These are phyloP conservation scores for Rhynchophorus ferrugineus DNA, from an alignment of 1,140 invertebrate species.

Conservation along the genomic window DNA sequence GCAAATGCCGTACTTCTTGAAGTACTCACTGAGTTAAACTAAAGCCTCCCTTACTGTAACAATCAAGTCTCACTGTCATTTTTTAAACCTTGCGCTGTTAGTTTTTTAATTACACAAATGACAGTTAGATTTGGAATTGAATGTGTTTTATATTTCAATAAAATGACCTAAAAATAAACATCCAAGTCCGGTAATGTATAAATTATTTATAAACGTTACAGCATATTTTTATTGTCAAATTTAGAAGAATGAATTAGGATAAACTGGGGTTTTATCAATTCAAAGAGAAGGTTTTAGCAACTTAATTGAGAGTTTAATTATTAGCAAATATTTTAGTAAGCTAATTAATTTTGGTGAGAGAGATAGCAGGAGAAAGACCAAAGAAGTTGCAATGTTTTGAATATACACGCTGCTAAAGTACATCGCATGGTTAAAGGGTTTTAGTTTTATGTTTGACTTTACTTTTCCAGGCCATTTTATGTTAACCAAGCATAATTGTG, in stretches of 20 bases:
- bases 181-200: too few species aligned
- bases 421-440: background rate
- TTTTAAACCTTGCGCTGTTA: too few species aligned
- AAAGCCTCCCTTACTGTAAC: too few species aligned
- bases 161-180: too few species aligned
- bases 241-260: conserved; percentile 18
- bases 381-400: conserved; percentile 20
- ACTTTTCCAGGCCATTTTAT: background rate
- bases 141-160: too few species aligned
- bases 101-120: too few species aligned
- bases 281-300: conserved; percentile 11
- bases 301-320: conserved; percentile 24
- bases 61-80: too few species aligned
- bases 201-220: too few species aligned
- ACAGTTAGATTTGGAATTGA: too few species aligned
- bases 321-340: conserved; percentile 22
- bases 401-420: conserved; percentile 15
- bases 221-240: too few species aligned
- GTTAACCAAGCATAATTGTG: background rate
- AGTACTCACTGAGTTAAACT: too few species aligned
- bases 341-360: conserved; percentile 21
- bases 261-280: conserved; percentile 18
- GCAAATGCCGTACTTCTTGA: too few species aligned
- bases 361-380: conserved; percentile 8
- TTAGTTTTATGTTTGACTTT: background rate